Evolutionary conservation across 2,113 vertebrate species (phyloP).

Genomic region (Dasypus novemcinctus): DNA sequence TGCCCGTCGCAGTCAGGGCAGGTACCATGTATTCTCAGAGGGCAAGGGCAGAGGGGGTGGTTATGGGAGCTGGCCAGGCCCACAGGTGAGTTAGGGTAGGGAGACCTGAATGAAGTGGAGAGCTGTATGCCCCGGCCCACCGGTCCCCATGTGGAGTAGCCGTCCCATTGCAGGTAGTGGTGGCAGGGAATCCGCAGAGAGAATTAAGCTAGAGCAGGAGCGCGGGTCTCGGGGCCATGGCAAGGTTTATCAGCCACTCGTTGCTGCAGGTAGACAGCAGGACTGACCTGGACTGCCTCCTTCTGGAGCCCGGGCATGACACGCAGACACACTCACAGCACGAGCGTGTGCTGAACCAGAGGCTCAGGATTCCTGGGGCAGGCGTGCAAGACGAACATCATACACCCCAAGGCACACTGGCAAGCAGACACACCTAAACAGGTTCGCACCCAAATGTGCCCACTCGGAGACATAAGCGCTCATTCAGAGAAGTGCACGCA

Average conservation of each 20-base stretch:
- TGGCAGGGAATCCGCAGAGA: background rate
- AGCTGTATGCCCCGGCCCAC: background rate
- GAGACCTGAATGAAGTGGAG: background rate
- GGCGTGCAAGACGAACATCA: background rate
- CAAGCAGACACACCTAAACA: background rate
- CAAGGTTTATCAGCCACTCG: background rate
- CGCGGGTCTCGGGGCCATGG: background rate
- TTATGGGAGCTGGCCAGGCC: background rate
- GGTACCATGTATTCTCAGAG: background rate
- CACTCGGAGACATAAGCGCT: background rate
- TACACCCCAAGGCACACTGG: background rate
- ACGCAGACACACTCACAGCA: rapidly evolving
- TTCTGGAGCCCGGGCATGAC: background rate
- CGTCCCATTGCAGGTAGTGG: background rate
- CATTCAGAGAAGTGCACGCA: background rate
- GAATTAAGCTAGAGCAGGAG: background rate
- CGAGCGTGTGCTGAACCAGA: background rate
- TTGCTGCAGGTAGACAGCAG: background rate
- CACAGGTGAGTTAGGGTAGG: rapidly evolving
- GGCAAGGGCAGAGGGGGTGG: rapidly evolving
- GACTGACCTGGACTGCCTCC: background rate
- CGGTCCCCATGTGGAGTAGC: rapidly evolving
- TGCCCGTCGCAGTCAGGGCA: background rate
- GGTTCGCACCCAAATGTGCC: rapidly evolving
- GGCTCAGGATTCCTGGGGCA: background rate